Evolutionary conservation across 2,888 invertebrate genomes (phyloP).

Genomic region (Latrodectus hesperus): DNA sequence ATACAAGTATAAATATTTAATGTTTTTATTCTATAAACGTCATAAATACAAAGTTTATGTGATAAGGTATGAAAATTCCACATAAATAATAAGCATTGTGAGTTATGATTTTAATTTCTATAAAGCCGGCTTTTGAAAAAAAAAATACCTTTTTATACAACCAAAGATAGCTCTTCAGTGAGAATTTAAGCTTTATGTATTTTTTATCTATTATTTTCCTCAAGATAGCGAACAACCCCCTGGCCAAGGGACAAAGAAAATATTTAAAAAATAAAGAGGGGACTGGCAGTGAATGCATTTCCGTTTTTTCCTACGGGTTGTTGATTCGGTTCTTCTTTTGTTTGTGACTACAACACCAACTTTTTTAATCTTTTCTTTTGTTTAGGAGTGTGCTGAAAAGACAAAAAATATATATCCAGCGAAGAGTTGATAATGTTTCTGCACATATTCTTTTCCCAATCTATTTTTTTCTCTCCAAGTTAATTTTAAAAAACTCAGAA

Average conservation of each 20-base stretch:
- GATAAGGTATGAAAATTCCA: no score
- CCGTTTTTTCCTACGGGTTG: conserved; percentile 34
- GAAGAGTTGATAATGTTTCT: conserved; percentile 56
- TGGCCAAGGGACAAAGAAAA: not conserved
- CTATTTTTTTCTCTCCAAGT: conserved; percentile 9
- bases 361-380: conserved; percentile 57
- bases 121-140: not conserved
- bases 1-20: no score
- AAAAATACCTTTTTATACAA: not conserved
- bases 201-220: not conserved
- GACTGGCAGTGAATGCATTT: conserved; percentile 37
- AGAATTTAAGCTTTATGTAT: conserved; percentile 1
- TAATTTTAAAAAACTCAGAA: conserved; percentile 36
- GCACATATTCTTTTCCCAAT: conserved; percentile 2
- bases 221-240: not conserved
- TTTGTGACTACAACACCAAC: conserved; percentile 45
- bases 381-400: conserved; percentile 34
- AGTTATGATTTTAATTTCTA: not conserved
- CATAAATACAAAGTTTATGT: no score
- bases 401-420: conserved; percentile 21
- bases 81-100: not conserved
- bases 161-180: conserved; percentile 19
- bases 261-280: not conserved
- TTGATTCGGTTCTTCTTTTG: conserved; percentile 47
- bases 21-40: no score